Percentiles rank a stretch among this genome's conserved stretches.
These are phyloP conservation scores for Eupithecia abbreviata DNA, from an alignment of 2,888 invertebrate genomes.

Conservation along the genomic window DNA sequence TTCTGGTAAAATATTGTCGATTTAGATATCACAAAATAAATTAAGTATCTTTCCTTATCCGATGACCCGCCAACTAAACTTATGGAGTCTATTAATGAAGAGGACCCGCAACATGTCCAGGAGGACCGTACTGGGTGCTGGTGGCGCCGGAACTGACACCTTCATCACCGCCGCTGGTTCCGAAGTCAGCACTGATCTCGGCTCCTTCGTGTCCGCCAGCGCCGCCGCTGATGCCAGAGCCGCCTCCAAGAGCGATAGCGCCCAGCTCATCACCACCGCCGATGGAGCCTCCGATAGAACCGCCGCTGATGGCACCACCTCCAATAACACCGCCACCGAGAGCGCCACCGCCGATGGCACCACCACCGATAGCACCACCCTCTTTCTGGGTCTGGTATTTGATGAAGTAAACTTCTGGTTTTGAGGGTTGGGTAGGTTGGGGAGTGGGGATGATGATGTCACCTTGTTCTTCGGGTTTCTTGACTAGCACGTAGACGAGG, in stretches of 20 bases:
- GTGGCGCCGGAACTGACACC: slow-evolving; percentile 66
- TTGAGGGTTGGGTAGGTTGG: slow-evolving; percentile 92
- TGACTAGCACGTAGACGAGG: slow-evolving; percentile 93
- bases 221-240: slow-evolving; percentile 54
- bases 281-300: slow-evolving; percentile 62
- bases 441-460: slow-evolving; percentile 91
- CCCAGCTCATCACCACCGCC: slow-evolving; percentile 63
- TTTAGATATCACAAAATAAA: slow-evolving; percentile 51
- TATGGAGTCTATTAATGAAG: slow-evolving; percentile 67
- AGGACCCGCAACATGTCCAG: slow-evolving; percentile 79
- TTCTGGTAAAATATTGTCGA: slow-evolving; percentile 17
- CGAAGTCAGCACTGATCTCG: slow-evolving; percentile 67
- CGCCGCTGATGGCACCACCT: slow-evolving; percentile 59
- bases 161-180: slow-evolving; percentile 63
- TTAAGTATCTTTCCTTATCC: slow-evolving; percentile 61
- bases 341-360: slow-evolving; percentile 55
- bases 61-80: slow-evolving; percentile 54
- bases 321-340: slow-evolving; percentile 56
- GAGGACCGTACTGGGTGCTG: slow-evolving; percentile 81
- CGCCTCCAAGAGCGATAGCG: slow-evolving; percentile 59
- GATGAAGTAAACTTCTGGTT: slow-evolving; percentile 96
- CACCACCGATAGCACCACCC: slow-evolving; percentile 72
- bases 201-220: slow-evolving; percentile 62
- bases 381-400: slow-evolving; percentile 89
- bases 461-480: slow-evolving; percentile 93